phyloP scores from a whole-genome alignment of 2,113 vertebrate genomes.

The Varanus komodoensis region DNA sequence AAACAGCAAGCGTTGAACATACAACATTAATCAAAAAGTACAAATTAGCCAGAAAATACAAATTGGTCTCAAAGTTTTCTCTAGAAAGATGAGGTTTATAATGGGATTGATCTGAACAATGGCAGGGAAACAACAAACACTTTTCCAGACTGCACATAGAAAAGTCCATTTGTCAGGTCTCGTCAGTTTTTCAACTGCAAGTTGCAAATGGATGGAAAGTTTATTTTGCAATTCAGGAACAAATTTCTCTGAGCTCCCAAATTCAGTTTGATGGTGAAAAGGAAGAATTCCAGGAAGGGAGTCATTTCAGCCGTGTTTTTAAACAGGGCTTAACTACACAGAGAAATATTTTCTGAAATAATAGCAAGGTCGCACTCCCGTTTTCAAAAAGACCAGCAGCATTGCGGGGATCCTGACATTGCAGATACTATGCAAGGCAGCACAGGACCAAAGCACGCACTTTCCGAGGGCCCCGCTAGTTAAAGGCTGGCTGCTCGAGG shows the following conservation, averaged over 20 bases:
- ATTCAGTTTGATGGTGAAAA: constrained; percentile 16
- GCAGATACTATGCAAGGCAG: not conserved
- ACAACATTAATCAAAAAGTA: constrained; percentile 36
- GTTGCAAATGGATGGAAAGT: constrained; percentile 13
- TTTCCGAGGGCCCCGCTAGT: not conserved
- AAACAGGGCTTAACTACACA: constrained; percentile 1
- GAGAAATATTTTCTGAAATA: not conserved
- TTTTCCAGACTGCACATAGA: constrained; percentile 18
- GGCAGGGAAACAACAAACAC: constrained; percentile 14
- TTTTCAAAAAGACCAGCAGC: not conserved
- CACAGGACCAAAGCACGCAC: no score
- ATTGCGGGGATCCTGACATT: not conserved
- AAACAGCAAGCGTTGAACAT: constrained; percentile 29
- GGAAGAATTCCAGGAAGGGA: not conserved
- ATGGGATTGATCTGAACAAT: constrained; percentile 50
- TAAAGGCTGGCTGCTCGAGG: no score
- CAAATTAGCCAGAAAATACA: constrained; percentile 49
- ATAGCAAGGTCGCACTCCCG: not conserved
- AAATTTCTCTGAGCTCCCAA: constrained; percentile 26
- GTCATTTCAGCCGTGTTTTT: not conserved
- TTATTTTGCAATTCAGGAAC: constrained; percentile 44
- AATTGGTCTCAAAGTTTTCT: not conserved
- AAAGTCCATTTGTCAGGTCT: constrained; percentile 56
- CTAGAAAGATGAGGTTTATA: constrained; percentile 41
- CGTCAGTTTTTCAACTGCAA: constrained; percentile 48